Evolutionary conservation across 1,140 invertebrate genomes (phyloP), one percentile per base, ranked within the genome.

Genomic region (Drosophila triauraria): DNA sequence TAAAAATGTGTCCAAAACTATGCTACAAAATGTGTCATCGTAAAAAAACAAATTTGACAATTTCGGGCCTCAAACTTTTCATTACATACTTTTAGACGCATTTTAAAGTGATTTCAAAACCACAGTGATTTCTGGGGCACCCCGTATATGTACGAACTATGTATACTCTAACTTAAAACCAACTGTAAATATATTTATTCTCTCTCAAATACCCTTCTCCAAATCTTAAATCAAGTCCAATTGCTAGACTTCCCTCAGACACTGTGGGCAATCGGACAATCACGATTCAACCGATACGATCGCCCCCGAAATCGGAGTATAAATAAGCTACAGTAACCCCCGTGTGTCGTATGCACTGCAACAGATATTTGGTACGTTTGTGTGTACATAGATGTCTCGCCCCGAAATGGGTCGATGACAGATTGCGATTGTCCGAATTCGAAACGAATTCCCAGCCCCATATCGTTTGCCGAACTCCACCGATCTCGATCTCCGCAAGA

Each of bases 381-480:
- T 20, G 7, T 23, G 27, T 58, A 43, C 54, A 42, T 30, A 43
- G 81, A 84, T 83, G 67, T 53, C 67, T 67, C 38, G 38, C 38
- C 67, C 8, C 25, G 10, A 69, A 69, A 44, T 69, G 67, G 67
- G 67, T 67, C 67, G 67, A 70, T 70, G 62, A 54, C 64, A 64
- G 64, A 68, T 68, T 67, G 58, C 9, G 35, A 68, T 69, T 67
- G 61, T 67, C 32, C 57, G 72, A 68, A 76, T 68, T 75, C 60
- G 80, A 83, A 63, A 15, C 30, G 25, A 38, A 43, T 38, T 23
- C 48, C 30, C 40, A 46, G n/a, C 12, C 20, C 50, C 64, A 53
- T 69, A 67, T 69, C 69, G 44, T 58, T 58, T 70, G 65, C 50
- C 48, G 69, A 71, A 70, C 69, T 71, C 43, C 42, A 32, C 6